Percentiles rank a stretch among this genome's conserved stretches.
Evolutionary conservation across 2,888 invertebrate genomes (phyloP).

Genomic region (Mylabris sibirica): DNA sequence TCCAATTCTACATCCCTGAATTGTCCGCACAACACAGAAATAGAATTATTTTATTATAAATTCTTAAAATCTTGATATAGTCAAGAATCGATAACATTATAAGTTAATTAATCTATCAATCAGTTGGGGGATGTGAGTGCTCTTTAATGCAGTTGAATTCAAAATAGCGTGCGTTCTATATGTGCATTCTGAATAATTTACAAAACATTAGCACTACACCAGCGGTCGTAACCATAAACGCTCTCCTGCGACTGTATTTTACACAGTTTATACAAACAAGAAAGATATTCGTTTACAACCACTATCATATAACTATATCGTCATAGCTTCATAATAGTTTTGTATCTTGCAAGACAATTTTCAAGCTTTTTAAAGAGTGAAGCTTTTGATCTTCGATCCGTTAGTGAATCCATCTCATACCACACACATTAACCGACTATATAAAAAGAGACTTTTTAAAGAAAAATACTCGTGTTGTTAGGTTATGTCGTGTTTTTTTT

Average conservation of each 20-base stretch:
- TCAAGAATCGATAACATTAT: constrained; percentile 45
- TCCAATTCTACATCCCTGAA: too few relatives aligned
- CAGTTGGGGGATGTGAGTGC: constrained; percentile 54
- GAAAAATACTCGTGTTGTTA: too few relatives aligned
- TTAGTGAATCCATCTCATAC: not conserved
- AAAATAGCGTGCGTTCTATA: constrained; percentile 46
- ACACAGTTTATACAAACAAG: constrained; percentile 26
- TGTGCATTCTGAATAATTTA: constrained; percentile 59
- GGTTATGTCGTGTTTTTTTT: not conserved
- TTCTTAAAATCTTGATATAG: constrained; percentile 43
- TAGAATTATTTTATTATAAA: not conserved
- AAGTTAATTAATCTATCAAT: constrained; percentile 59
- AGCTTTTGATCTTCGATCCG: constrained; percentile 23
- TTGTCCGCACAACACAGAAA: too few relatives aligned
- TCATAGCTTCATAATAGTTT: not conserved
- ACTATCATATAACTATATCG: constrained; percentile 22
- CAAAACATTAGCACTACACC: constrained; percentile 58
- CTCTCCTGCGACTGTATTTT: constrained; percentile 54
- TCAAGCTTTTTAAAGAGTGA: constrained; percentile 14
- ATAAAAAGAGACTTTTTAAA: not conserved
- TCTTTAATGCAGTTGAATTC: constrained; percentile 56
- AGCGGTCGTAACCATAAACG: constrained; percentile 56
- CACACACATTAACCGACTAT: not conserved
- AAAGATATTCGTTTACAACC: constrained; percentile 23
- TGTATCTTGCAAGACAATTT: not conserved